phyloP scores from a whole-genome alignment of 2,888 invertebrate genomes.

The Synanthedon myopaeformis region DNA sequence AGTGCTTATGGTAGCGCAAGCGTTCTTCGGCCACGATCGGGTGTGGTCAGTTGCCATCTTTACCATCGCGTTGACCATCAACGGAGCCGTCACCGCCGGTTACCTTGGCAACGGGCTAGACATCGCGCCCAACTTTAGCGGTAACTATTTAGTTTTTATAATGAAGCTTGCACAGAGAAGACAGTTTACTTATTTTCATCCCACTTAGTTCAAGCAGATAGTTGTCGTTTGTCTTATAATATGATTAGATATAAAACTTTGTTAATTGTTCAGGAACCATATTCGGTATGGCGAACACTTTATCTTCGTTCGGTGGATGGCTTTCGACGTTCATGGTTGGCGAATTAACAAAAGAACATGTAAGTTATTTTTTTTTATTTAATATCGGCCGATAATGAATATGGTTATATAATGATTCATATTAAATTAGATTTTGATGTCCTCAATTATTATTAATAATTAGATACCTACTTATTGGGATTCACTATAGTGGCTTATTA shows the following conservation, averaged over 20 bases:
- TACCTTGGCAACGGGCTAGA: conserved; percentile 88
- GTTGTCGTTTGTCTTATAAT: no score
- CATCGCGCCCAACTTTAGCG: conserved; percentile 89
- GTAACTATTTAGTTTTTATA: conserved; percentile 45
- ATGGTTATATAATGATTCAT: no score
- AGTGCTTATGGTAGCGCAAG: conserved; percentile 79
- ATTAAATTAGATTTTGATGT: no score
- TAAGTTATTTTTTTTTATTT: conserved; percentile 36
- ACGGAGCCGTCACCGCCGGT: conserved; percentile 88
- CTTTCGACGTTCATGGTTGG: conserved; percentile 86
- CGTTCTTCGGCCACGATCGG: conserved; percentile 77
- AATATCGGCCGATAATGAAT: neutral
- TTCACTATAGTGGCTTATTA: no score
- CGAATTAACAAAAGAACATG: conserved; percentile 77
- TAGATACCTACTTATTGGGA: no score
- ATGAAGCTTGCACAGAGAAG: conserved; percentile 14
- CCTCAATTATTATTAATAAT: no score
- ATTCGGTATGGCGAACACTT: conserved; percentile 88
- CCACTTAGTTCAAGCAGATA: no score
- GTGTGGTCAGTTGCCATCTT: conserved; percentile 82
- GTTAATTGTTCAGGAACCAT: conserved; percentile 74
- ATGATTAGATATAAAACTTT: no score
- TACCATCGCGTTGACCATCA: conserved; percentile 82
- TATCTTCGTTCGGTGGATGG: conserved; percentile 86
- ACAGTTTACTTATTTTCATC: no score